A percentile compares a stretch with the other conserved stretches of the same genome.
phyloP scores from a whole-genome alignment of 1,140 invertebrate genomes.

The Hyles vespertilio region DNA sequence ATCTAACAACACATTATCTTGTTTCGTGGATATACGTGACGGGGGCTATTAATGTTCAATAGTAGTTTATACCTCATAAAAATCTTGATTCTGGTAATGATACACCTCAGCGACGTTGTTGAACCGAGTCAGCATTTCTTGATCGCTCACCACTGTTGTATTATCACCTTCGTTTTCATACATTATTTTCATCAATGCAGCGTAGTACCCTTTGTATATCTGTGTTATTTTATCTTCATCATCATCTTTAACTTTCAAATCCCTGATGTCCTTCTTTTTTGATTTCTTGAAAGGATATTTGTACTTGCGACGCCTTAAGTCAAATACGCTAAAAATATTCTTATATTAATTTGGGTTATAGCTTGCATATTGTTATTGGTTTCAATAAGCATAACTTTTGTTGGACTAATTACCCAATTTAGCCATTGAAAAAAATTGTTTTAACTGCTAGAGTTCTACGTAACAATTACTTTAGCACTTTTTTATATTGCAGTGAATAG shows the following conservation, averaged over 20 bases:
- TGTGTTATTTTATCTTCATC: constrained; percentile 41
- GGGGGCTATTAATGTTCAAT: too few species aligned
- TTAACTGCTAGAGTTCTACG: too few species aligned
- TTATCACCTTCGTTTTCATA: constrained; percentile 36
- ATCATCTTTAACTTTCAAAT: constrained; percentile 10
- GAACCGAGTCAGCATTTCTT: constrained; percentile 65
- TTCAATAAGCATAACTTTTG: too few species aligned
- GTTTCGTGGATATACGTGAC: too few species aligned
- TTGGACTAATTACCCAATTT: too few species aligned
- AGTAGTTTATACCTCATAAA: constrained; percentile 70
- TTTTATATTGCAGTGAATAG: too few species aligned
- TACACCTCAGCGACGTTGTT: constrained; percentile 63
- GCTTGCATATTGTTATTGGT: too few species aligned
- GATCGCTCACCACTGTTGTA: constrained; percentile 37
- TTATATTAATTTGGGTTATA: too few species aligned
- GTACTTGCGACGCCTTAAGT: constrained; percentile 1
- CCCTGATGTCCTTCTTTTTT: background rate
- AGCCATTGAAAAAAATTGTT: too few species aligned
- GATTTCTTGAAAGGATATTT: constrained; percentile 3
- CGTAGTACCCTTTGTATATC: constrained; percentile 49
- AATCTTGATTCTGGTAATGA: constrained; percentile 67
- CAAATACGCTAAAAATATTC: too few species aligned
- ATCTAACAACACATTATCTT: too few species aligned
- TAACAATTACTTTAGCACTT: too few species aligned
- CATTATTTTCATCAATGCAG: constrained; percentile 52